Evolutionary conservation across 2,888 invertebrate genomes (phyloP), one percentile per base, ranked within the genome.

Genomic region (Drosophila kanekoi): DNA sequence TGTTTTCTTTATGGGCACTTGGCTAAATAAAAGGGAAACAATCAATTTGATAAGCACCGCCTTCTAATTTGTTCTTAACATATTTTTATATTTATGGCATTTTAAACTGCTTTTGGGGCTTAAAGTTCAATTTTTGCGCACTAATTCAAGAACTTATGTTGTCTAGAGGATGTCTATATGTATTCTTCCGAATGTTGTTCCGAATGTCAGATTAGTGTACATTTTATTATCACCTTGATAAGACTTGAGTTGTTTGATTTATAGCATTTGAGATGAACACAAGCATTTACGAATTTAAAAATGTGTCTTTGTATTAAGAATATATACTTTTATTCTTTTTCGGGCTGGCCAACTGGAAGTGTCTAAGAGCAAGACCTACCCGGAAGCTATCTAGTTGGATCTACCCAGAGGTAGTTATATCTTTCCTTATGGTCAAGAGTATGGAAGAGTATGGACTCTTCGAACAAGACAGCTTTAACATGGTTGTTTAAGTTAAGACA

Each of bases 41-140:
- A 35, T 10, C 16, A 10, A 49, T n/a, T 23, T 38, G 18, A 51
- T 51, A 35, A 9, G 14, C 5, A 10, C 18, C 18, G 62, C 35
- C 14, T 41, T 62, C 14, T 14, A 44, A 63, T 38, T n/a, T n/a
- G 4, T 43, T 16, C 13, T 13, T 11, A 6, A 47, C 28, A 47
- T 13, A 16, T 4, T 28, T 4, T 28, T 28, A 10, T 1, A 8
- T n/a, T 18, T 18, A 8, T 49, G 13, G 13, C 13, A 35, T 37
- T 14, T 1, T 6, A 1, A 6, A 49, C 1, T 11, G 6, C 14
- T 37, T 10, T 14, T 37, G 11, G 35, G 10, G 33, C 33, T 18
- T 16, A 3, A 9, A 33, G 9, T 18, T 13, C 4, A 35, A 35
- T 18, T 35, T 18, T 9, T 18, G 18, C 13, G 1, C 32, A 32